phyloP scores from a whole-genome alignment of 1,140 invertebrate species.

The Euura lappo region DNA sequence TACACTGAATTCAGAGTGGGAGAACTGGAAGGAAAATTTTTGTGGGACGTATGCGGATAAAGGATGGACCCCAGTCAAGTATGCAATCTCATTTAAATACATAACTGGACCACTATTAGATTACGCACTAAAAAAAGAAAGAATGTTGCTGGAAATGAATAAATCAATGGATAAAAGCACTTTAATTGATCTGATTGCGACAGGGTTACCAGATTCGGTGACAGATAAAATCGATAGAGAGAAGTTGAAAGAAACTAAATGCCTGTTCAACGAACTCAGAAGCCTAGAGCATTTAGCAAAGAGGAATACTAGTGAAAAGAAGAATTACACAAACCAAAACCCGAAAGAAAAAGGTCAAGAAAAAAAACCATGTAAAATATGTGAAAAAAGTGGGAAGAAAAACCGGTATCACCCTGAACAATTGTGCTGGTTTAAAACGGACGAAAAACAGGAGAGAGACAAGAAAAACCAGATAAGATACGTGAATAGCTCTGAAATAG shows the following conservation, averaged over 20 bases:
- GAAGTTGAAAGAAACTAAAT: constrained; percentile 14
- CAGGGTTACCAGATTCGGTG: constrained; percentile 26
- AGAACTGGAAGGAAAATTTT: constrained; percentile 26
- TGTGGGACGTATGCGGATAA: constrained; percentile 27
- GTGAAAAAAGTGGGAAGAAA: not conserved
- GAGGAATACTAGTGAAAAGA: not conserved
- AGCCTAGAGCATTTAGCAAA: constrained; percentile 21
- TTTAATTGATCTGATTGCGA: constrained; percentile 21
- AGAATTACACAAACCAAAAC: not conserved
- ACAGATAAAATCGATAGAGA: constrained; percentile 24
- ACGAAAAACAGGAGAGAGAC: not conserved
- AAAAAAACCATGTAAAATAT: not conserved
- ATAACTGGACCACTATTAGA: constrained; percentile 27
- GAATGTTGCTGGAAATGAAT: constrained; percentile 21
- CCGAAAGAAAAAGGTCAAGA: not conserved
- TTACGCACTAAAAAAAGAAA: constrained; percentile 33
- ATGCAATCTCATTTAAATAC: constrained; percentile 28
- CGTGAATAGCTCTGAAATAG: not conserved
- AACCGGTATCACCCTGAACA: not conserved
- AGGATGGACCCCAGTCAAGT: constrained; percentile 23
- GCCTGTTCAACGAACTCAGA: constrained; percentile 19
- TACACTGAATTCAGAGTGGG: constrained; percentile 27
- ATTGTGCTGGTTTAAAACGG: not conserved
- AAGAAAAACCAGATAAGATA: not conserved
- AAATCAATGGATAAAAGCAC: constrained; percentile 23